phyloP scores from a whole-genome alignment of 2,113 vertebrate species.

The Trinectes maculatus region DNA sequence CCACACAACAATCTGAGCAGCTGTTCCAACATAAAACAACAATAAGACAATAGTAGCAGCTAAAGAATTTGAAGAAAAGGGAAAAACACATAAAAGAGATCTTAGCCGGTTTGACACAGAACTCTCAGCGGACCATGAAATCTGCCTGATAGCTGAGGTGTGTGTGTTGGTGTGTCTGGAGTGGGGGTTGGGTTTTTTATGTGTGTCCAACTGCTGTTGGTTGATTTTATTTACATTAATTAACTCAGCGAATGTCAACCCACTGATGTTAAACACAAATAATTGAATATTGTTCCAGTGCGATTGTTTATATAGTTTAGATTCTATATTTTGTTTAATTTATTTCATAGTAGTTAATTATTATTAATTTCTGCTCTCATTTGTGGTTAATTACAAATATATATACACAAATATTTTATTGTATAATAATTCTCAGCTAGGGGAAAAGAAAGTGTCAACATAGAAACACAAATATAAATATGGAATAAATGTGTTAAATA shows the following conservation, averaged over 20 bases:
- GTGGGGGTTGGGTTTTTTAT: conserved; percentile 5
- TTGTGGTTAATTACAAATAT: conserved; percentile 2
- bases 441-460: neutral
- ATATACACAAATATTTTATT: too few relatives aligned
- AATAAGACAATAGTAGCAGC: conserved; percentile 20
- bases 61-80: neutral
- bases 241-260: neutral
- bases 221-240: conserved; percentile 48
- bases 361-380: neutral
- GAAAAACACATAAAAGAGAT: conserved; percentile 26
- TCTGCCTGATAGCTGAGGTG: conserved; percentile 45
- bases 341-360: neutral
- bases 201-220: conserved; percentile 37
- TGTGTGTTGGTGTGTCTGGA: conserved; percentile 4
- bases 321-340: neutral
- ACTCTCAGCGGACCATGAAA: conserved; percentile 63
- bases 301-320: too few relatives aligned
- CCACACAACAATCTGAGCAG: conserved; percentile 34
- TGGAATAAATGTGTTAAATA: neutral
- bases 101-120: neutral
- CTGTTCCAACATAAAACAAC: conserved; percentile 17
- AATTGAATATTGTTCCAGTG: neutral
- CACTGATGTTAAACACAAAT: neutral
- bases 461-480: neutral
- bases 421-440: neutral